phyloP scores from a whole-genome alignment of 1,140 invertebrate species.

The Caenorhabditis inopinata region DNA sequence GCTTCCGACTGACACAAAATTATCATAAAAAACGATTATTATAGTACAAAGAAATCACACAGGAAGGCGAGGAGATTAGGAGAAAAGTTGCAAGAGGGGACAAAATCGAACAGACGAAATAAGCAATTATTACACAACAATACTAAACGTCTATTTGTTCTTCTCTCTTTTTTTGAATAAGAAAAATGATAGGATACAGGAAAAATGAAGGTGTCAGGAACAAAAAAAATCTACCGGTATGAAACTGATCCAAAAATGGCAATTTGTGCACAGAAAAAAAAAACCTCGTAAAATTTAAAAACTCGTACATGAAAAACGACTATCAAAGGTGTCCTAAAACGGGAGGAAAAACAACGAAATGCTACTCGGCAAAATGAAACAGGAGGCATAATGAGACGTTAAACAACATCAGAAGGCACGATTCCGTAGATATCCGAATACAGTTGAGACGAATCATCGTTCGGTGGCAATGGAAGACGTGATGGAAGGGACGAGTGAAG shows the following conservation, averaged over 20 bases:
- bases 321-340: neutral
- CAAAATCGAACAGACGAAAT: neutral
- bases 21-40: neutral
- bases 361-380: neutral
- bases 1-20: neutral
- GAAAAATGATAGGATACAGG: neutral
- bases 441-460: conserved; percentile 40
- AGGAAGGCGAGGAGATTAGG: neutral
- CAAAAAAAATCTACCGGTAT: neutral
- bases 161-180: too few relatives aligned
- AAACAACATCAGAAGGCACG: conserved; percentile 54
- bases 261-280: neutral
- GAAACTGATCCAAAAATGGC: neutral
- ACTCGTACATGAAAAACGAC: neutral
- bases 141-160: too few relatives aligned
- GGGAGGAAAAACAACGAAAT: neutral
- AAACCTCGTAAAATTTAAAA: neutral
- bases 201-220: neutral
- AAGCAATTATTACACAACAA: neutral
- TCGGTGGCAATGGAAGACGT: conserved; percentile 29
- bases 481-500: conserved; percentile 43
- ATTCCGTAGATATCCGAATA: conserved; percentile 57
- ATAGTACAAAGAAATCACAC: neutral
- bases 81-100: neutral
- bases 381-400: too few relatives aligned